phyloP scores from a whole-genome alignment of 1,140 invertebrate genomes.

The Zaprionus africanus region DNA sequence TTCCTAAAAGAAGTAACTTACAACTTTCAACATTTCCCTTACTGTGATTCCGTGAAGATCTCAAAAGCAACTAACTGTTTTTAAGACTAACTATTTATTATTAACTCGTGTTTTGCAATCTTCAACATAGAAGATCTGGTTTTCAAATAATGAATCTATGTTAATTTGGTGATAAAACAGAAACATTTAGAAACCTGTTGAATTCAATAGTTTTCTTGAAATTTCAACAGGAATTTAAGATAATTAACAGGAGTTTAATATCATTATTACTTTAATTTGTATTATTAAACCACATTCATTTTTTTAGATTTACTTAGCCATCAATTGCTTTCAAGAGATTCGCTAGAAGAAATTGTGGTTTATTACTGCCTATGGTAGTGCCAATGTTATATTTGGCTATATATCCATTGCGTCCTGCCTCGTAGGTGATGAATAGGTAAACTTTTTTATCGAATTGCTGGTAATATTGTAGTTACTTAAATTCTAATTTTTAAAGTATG shows the following conservation, averaged over 20 bases:
- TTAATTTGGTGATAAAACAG: neutral
- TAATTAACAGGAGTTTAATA: neutral
- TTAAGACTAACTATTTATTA: too few species aligned
- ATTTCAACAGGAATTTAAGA: neutral
- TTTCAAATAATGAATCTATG: neutral
- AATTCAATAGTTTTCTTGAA: neutral
- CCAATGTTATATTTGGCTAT: constrained; percentile 30
- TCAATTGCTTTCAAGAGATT: constrained; percentile 7
- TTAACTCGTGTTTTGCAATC: too few species aligned
- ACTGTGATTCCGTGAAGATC: too few species aligned
- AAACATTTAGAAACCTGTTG: too few species aligned
- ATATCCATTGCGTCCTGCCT: constrained; percentile 51
- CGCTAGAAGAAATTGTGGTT: neutral
- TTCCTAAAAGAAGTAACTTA: constrained; percentile 17
- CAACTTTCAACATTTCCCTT: neutral
- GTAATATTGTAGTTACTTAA: neutral
- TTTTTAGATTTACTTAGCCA: neutral
- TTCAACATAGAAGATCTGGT: too few species aligned
- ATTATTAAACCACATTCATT: neutral
- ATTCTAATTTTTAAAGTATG: too few species aligned
- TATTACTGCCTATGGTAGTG: neutral
- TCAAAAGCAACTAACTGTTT: too few species aligned
- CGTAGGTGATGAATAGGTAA: constrained; percentile 36
- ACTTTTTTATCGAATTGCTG: constrained; percentile 24
- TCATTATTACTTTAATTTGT: neutral